Percentiles rank a stretch among this genome's conserved stretches.
Conservation (phyloP, 2,888 invertebrate species). For the Sinelater perroti region DNA sequence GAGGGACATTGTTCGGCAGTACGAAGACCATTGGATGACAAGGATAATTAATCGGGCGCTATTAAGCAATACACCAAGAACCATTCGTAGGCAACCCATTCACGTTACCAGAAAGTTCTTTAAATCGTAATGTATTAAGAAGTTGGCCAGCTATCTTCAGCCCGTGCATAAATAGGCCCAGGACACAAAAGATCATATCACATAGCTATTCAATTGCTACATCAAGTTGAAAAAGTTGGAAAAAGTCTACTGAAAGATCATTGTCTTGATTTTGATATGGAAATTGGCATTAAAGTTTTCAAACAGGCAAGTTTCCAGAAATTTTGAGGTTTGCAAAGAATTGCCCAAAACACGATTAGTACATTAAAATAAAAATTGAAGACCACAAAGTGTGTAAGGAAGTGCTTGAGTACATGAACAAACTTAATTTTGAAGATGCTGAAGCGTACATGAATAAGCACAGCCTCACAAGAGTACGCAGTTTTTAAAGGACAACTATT, state of each 20-base stretch:
- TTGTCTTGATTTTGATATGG: slow-evolving; percentile 88
- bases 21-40: slow-evolving; percentile 94
- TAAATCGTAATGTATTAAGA: slow-evolving; percentile 90
- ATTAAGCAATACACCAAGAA: slow-evolving; percentile 95
- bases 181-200: slow-evolving; percentile 91
- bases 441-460: slow-evolving; percentile 83
- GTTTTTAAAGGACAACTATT: slow-evolving; percentile 73
- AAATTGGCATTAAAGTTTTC: slow-evolving; percentile 87
- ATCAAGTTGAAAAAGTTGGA: slow-evolving; percentile 85
- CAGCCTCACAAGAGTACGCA: slow-evolving; percentile 83
- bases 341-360: slow-evolving; percentile 85
- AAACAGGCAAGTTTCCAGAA: slow-evolving; percentile 81
- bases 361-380: slow-evolving; percentile 85
- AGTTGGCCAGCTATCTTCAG: slow-evolving; percentile 89
- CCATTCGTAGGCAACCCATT: slow-evolving; percentile 93
- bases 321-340: slow-evolving; percentile 81
- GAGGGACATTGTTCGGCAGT: slow-evolving; percentile 91
- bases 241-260: slow-evolving; percentile 78
- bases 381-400: slow-evolving; percentile 80
- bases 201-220: slow-evolving; percentile 87
- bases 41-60: slow-evolving; percentile 81
- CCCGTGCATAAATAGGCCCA: slow-evolving; percentile 84
- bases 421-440: slow-evolving; percentile 79
- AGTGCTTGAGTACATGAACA: slow-evolving; percentile 84
- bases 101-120: slow-evolving; percentile 95